phyloP scores from a whole-genome alignment of 2,797 vertebrate species.

The Lepilemur ruficaudatus region DNA sequence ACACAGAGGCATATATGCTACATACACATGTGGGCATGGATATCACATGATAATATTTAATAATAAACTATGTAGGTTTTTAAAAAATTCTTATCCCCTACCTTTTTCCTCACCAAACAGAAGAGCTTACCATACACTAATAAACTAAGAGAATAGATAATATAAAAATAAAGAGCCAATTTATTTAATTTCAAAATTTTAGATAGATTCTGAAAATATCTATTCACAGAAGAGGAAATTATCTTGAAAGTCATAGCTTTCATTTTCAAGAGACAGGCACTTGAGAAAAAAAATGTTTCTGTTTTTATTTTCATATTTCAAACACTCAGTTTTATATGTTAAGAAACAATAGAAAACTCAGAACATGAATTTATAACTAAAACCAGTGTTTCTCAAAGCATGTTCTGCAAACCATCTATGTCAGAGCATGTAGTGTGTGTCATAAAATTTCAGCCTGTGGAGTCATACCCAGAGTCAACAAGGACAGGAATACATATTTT shows the following conservation, averaged over 20 bases:
- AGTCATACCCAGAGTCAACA: neutral
- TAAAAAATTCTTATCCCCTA: neutral
- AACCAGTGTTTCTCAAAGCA: neutral
- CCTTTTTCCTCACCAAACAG: neutral
- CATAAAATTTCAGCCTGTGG: neutral
- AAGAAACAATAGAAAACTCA: conserved; percentile 44
- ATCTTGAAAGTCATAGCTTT: conserved; percentile 24
- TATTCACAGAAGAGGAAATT: neutral
- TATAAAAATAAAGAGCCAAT: neutral
- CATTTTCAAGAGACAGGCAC: conserved; percentile 11
- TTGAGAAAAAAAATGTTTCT: neutral
- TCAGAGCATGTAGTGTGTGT: neutral
- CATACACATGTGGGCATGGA: neutral
- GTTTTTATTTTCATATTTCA: conserved; percentile 43
- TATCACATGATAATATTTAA: neutral
- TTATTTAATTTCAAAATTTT: neutral
- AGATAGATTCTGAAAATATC: neutral
- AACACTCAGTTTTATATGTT: neutral
- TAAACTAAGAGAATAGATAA: neutral
- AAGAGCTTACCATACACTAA: neutral
- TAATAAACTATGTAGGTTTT: neutral
- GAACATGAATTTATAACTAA: conserved; percentile 12
- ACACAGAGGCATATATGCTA: neutral
- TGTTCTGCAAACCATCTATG: neutral
- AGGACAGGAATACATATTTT: neutral